phyloP scores from a whole-genome alignment of 2,797 vertebrate species.

The Anniella stebbinsi region DNA sequence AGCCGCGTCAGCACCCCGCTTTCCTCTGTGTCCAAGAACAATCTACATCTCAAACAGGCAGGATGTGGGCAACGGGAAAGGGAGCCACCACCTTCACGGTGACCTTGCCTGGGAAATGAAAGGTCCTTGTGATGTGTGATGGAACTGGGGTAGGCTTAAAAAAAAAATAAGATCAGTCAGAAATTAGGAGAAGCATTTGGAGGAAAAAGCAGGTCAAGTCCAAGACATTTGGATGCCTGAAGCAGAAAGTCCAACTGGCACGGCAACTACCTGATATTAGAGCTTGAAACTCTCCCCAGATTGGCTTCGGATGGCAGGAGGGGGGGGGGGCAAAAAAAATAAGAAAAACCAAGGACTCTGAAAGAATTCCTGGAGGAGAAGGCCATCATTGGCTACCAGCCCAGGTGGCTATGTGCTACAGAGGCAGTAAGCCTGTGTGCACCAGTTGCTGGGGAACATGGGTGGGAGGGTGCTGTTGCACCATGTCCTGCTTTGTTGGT shows the following conservation, averaged over 20 bases:
- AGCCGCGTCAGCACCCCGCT: slow-evolving; percentile 18
- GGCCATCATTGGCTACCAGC: no score
- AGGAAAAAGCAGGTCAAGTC: background rate
- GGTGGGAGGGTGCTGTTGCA: no score
- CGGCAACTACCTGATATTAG: background rate
- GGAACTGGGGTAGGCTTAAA: background rate
- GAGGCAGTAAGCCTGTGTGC: no score
- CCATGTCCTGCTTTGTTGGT: no score
- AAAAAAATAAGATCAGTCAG: background rate
- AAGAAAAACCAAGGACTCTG: no score
- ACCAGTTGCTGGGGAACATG: no score
- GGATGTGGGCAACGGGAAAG: background rate
- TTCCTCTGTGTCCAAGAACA: slow-evolving; percentile 28
- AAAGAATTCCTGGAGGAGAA: no score
- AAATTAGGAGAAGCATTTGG: background rate
- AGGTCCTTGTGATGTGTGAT: background rate
- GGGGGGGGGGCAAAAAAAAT: background rate
- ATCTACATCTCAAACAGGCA: background rate
- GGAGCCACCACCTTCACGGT: background rate
- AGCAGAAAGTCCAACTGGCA: background rate
- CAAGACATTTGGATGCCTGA: background rate
- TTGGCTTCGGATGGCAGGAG: no score
- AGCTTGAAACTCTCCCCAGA: background rate
- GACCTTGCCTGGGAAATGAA: background rate
- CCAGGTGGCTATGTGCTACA: no score